Conservation (phyloP, 2,888 invertebrate genomes). For the Neoaliturus tenellus region DNA sequence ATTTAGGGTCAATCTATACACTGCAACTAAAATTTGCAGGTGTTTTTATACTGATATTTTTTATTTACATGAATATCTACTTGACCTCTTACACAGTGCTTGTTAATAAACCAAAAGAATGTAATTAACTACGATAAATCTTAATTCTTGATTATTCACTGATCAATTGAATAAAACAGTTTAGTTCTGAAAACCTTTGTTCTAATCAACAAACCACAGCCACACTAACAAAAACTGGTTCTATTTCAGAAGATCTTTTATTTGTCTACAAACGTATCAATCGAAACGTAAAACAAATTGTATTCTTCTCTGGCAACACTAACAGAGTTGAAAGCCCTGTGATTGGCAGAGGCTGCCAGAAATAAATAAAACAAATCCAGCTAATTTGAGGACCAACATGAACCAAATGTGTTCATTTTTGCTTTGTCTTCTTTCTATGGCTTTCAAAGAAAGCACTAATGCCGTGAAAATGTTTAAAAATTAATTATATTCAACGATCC, state of each 20-base stretch:
- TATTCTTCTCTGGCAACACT: background rate
- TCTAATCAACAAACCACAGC: background rate
- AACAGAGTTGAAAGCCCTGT: constrained; percentile 17
- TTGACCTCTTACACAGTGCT: no score
- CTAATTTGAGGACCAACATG: background rate
- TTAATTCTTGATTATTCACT: constrained; percentile 1
- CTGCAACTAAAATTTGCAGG: no score
- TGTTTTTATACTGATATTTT: no score
- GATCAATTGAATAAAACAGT: background rate
- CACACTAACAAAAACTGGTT: background rate
- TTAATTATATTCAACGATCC: no score
- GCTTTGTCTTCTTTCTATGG: no score
- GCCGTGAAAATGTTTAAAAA: no score
- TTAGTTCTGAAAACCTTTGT: background rate
- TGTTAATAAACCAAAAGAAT: no score
- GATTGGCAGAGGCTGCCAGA: background rate
- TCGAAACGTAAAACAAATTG: constrained; percentile 10
- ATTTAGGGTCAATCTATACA: no score
- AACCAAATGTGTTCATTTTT: background rate
- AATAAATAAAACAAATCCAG: background rate
- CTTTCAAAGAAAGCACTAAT: no score
- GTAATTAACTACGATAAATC: no score
- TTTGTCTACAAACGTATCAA: constrained; percentile 29
- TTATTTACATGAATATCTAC: no score
- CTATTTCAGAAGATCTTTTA: constrained; percentile 1